Conservation (phyloP, 2,797 vertebrate genomes). For the Nyctalus aviator region DNA sequence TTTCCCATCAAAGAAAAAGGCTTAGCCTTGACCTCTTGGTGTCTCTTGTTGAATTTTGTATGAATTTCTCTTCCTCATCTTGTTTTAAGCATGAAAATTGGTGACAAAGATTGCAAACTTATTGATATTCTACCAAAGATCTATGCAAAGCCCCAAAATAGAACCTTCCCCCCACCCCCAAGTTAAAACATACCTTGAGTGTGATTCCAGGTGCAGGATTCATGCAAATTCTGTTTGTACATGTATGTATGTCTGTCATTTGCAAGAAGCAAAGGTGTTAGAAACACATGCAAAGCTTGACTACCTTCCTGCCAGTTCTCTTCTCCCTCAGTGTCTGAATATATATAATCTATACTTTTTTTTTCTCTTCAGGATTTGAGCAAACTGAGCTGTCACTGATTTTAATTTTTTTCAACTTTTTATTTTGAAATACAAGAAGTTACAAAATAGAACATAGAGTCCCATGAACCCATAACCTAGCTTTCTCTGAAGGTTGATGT, state of each 20-base stretch:
- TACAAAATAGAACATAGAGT: constrained; percentile 49
- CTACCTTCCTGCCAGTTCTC: not conserved
- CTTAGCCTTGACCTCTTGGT: not conserved
- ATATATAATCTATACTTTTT: not conserved
- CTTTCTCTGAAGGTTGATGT: not conserved
- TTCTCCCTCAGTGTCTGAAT: not conserved
- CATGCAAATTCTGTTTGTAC: not conserved
- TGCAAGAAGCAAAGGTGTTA: constrained; percentile 17
- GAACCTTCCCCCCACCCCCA: rapidly evolving
- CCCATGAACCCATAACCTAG: not conserved
- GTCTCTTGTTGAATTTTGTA: not conserved
- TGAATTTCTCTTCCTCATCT: not conserved
- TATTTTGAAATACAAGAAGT: constrained; percentile 57
- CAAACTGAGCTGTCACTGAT: not conserved
- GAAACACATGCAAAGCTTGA: constrained; percentile 6
- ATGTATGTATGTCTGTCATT: not conserved
- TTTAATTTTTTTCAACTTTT: not conserved
- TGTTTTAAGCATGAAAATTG: not conserved
- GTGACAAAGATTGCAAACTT: not conserved
- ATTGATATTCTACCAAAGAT: not conserved
- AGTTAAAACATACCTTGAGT: not conserved
- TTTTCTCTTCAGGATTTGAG: not conserved
- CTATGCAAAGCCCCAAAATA: not conserved
- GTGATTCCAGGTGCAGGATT: not conserved
- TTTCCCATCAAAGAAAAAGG: not conserved